Evolutionary conservation across 2,888 invertebrate genomes (phyloP).

Genomic region (Fragum whitleyi): DNA sequence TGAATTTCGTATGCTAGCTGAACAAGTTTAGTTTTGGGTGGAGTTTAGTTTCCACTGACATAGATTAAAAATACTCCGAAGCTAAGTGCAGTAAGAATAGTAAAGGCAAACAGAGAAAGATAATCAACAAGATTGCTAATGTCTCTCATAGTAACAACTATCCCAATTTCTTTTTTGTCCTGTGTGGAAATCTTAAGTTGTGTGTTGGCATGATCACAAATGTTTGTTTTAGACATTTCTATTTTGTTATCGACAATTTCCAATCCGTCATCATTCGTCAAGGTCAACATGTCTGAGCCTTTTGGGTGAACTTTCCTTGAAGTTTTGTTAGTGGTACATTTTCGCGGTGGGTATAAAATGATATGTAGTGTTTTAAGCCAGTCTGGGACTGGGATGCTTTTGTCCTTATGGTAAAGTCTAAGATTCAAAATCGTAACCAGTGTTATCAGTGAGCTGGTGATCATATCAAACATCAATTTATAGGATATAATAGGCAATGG

Average conservation of each 20-base stretch:
- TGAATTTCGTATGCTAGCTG: too few species aligned
- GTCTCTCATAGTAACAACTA: neutral
- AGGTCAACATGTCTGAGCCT: neutral
- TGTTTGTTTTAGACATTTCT: too few species aligned
- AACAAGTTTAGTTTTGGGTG: too few species aligned
- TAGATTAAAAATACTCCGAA: neutral
- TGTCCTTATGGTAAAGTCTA: conserved; percentile 56
- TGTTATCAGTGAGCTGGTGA: conserved; percentile 62
- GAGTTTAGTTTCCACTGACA: neutral
- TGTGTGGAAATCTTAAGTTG: too few species aligned
- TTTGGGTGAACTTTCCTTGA: neutral
- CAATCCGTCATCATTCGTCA: neutral
- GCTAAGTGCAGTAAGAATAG: conserved; percentile 2
- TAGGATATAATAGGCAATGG: conserved; percentile 5
- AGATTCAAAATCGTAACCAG: conserved; percentile 58
- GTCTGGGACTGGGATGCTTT: conserved; percentile 27
- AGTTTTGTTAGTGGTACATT: neutral
- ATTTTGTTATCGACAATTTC: neutral
- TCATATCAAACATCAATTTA: conserved; percentile 44
- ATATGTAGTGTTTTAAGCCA: neutral
- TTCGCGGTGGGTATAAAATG: neutral
- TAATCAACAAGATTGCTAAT: neutral
- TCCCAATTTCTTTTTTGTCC: too few species aligned
- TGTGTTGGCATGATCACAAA: too few species aligned
- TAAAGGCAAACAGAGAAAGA: neutral